phyloP scores from a whole-genome alignment of 2,113 vertebrate genomes.

The Mystacornis crossleyi region DNA sequence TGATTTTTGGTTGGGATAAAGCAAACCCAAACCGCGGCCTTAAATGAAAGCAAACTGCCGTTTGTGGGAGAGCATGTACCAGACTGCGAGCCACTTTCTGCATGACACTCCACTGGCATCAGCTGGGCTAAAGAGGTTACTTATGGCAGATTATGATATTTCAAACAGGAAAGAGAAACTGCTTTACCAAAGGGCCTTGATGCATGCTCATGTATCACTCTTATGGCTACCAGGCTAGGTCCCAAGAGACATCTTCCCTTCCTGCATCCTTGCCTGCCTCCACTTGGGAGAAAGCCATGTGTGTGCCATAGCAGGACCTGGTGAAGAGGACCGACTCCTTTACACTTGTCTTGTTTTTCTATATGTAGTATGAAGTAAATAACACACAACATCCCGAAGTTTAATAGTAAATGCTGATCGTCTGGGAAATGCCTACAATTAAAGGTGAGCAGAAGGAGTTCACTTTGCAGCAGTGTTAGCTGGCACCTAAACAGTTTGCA shows the following conservation, averaged over 20 bases:
- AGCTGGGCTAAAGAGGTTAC: not conserved
- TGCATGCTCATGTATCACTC: not conserved
- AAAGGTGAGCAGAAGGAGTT: not conserved
- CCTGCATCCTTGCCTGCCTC: not conserved
- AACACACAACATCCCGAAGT: not conserved
- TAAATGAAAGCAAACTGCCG: not conserved
- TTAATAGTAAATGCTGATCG: not conserved
- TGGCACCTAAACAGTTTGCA: not conserved
- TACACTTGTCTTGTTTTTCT: not conserved
- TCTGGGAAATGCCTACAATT: not conserved
- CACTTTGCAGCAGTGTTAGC: not conserved
- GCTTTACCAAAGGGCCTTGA: not conserved
- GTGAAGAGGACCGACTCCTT: not conserved
- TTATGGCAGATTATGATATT: not conserved
- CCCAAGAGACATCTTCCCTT: not conserved
- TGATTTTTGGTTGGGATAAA: not conserved
- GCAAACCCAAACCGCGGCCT: not conserved
- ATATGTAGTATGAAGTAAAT: not conserved
- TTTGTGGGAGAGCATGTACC: not conserved
- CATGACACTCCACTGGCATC: accelerated
- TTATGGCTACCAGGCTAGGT: not conserved
- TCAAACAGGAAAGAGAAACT: not conserved
- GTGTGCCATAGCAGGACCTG: not conserved
- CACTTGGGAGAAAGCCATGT: not conserved
- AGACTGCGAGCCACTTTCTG: accelerated